Evolutionary conservation across 2,797 vertebrate species (phyloP), one percentile per base, ranked within the genome.

Genomic region (Paedocypris micromegethes): DNA sequence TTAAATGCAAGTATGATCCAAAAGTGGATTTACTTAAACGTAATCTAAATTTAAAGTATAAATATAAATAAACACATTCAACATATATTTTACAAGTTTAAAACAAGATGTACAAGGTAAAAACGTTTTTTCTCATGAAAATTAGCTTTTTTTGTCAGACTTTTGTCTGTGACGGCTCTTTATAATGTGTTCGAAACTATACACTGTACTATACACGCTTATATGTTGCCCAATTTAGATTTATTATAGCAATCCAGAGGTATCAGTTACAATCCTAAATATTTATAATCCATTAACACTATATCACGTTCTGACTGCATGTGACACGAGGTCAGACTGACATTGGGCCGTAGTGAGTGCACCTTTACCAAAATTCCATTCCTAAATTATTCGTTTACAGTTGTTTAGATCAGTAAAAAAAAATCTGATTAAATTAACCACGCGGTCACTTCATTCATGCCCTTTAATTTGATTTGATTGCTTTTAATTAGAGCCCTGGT

Each of bases 141-240:
- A 23, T 23, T 1, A 1, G 23, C 23, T 23, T 23, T 23, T 23
- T 23, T 23, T 23, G 23, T 1, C 1, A 23, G 23, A 23, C 23
- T 23, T 23, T 23, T 23, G 23, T 23, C 23, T 23, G 23, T 1
- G 23, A 23, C 23, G 23, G 23, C 23, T 23, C 23, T 23, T 23
- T 23, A 23, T 23, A 1, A 23, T 23, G 23, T 23, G 23, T 23
- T 23, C 23, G 23, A 23, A 23, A 23, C 23, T 23, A 23, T 23
- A 23, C 23, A 23, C 23, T 23, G 23, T 23, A 23, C 23, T 64
- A 64, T 80, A 77, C 86, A 83, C 78, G 78, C 74, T 86, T 78
- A 66, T 64, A 73, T 75, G 82, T 23, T 23, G 23, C 23, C 23
- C 23, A 23, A 23, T 23, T 23, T 23, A 23, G 23, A 23, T 23